These are phyloP conservation scores for Tetraneura akinire DNA, from an alignment of 1,140 invertebrate species.

Conservation along the genomic window DNA sequence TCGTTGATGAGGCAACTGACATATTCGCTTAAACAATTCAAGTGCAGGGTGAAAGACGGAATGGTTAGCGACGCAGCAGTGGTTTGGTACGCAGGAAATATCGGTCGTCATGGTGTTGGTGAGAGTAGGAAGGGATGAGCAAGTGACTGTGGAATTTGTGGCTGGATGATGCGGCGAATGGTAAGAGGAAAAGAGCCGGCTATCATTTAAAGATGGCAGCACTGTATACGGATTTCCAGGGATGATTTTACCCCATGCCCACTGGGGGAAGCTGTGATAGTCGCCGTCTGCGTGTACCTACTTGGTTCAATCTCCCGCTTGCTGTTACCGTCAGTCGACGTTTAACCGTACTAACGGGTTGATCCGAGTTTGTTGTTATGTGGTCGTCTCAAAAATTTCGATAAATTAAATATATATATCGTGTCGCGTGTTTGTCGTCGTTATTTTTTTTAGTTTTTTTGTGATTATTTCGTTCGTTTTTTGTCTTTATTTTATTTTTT, in stretches of 20 bases:
- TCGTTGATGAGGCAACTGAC: neutral
- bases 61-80: neutral
- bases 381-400: too few relatives aligned
- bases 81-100: too few relatives aligned
- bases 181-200: neutral
- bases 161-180: too few relatives aligned
- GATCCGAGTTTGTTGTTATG: neutral
- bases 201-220: conserved; percentile 47
- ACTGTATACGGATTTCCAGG: conserved; percentile 24
- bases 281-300: neutral
- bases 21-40: neutral
- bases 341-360: conserved; percentile 21
- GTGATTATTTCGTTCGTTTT: neutral
- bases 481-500: too few relatives aligned
- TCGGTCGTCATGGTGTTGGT: neutral
- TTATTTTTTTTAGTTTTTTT: neutral
- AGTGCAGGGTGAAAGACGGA: neutral
- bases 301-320: neutral
- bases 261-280: conserved; percentile 1
- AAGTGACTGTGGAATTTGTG: neutral
- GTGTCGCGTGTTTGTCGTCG: neutral
- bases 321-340: neutral
- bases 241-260: neutral
- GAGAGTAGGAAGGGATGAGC: neutral
- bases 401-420: neutral